phyloP scores from a whole-genome alignment of 2,113 vertebrate genomes.

The Eubucco bourcierii region DNA sequence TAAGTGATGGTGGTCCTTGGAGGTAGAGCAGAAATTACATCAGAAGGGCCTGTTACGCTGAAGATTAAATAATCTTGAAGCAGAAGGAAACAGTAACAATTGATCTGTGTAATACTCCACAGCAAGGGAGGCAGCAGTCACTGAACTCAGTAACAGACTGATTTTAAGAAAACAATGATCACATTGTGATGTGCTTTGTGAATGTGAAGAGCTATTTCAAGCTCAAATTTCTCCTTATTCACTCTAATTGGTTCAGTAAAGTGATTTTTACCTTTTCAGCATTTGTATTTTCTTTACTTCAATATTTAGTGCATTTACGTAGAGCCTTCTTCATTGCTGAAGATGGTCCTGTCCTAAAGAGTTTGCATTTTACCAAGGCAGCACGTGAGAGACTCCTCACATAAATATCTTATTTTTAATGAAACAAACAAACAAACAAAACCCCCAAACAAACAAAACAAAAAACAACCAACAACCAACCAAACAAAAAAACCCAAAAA shows the following conservation, averaged over 20 bases:
- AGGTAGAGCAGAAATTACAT: neutral
- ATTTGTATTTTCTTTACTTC: neutral
- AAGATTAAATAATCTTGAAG: neutral
- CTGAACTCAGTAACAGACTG: neutral
- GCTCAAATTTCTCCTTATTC: neutral
- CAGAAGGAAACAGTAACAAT: neutral
- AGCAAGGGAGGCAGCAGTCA: neutral
- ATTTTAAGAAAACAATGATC: neutral
- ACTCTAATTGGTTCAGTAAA: neutral
- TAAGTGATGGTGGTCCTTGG: neutral
- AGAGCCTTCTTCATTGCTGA: neutral
- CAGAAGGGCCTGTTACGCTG: neutral
- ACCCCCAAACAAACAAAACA: neutral
- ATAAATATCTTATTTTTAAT: neutral
- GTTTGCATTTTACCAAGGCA: neutral
- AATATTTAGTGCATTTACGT: neutral
- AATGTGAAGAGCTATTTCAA: neutral
- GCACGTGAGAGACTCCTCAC: neutral
- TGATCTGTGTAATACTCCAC: neutral
- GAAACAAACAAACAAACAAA: neutral
- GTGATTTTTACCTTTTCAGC: neutral
- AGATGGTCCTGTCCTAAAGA: neutral
- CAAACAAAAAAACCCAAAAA: neutral
- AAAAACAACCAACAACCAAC: too few species aligned
- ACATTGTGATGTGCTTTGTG: neutral